Percentiles rank a stretch among this genome's conserved stretches.
Evolutionary conservation across 2,797 vertebrate genomes (phyloP).

Genomic region (Sitta carolinensis): DNA sequence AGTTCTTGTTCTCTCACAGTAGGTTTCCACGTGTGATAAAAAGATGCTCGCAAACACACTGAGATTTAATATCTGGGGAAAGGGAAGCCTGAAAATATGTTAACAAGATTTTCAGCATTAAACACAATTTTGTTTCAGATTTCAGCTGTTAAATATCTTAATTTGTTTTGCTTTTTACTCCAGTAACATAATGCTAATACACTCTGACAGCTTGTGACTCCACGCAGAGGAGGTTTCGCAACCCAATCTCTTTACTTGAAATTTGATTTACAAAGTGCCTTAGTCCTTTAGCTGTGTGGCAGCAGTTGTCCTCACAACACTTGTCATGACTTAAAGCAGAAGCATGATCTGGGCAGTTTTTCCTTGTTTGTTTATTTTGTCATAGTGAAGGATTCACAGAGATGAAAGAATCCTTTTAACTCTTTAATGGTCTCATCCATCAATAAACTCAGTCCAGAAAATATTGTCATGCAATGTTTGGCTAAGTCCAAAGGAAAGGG

Average conservation of each 20-base stretch:
- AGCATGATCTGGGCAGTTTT: slow-evolving; percentile 12
- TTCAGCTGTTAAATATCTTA: slow-evolving; percentile 78
- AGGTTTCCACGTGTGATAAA: slow-evolving; percentile 19
- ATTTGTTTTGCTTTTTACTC: slow-evolving; percentile 78
- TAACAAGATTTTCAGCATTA: slow-evolving; percentile 78
- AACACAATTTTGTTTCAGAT: slow-evolving; percentile 75
- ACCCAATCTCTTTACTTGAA: slow-evolving; percentile 72
- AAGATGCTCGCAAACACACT: slow-evolving; percentile 52
- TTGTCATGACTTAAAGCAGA: slow-evolving; percentile 50
- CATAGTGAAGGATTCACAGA: slow-evolving; percentile 7
- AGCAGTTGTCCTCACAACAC: slow-evolving; percentile 40
- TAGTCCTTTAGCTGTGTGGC: slow-evolving; percentile 66
- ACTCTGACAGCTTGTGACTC: slow-evolving; percentile 70
- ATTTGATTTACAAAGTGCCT: slow-evolving; percentile 77
- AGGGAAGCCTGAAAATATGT: slow-evolving; percentile 69
- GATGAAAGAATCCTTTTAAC: slow-evolving; percentile 45
- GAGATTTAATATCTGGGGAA: slow-evolving; percentile 61
- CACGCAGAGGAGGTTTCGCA: slow-evolving; percentile 51
- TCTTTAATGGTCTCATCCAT: not conserved
- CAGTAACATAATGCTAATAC: slow-evolving; percentile 71
- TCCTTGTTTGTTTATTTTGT: slow-evolving; percentile 35
- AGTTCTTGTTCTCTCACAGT: slow-evolving; percentile 1
- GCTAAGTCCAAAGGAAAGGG: not conserved
- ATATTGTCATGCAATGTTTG: not conserved
- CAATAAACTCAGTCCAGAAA: not conserved